Percentiles rank a stretch among this genome's conserved stretches.
These are phyloP conservation scores for Pipa parva DNA, from an alignment of 2,113 vertebrate species.

Conservation along the genomic window DNA sequence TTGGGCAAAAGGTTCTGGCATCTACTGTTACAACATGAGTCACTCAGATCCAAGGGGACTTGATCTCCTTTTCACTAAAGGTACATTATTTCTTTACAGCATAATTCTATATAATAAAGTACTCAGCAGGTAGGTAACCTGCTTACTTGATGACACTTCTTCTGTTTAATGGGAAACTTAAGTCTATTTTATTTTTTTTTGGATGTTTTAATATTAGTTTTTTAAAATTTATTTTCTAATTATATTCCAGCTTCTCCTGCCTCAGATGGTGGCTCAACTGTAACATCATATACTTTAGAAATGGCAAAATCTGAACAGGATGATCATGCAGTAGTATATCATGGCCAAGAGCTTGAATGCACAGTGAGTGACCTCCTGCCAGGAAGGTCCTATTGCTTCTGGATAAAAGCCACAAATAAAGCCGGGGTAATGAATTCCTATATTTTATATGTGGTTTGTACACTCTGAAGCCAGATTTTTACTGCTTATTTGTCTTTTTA, in stretches of 20 bases:
- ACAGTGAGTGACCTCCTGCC: constrained; percentile 58
- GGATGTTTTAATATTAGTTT: too few species aligned
- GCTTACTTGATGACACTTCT: too few species aligned
- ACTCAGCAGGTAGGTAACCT: too few species aligned
- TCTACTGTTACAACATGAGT: too few species aligned
- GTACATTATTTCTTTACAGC: too few species aligned
- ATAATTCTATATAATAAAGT: too few species aligned
- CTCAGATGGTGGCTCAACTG: constrained; percentile 54
- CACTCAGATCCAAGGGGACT: too few species aligned
- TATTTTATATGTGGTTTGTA: not conserved
- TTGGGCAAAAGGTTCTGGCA: too few species aligned
- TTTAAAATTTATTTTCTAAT: too few species aligned
- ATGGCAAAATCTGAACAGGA: constrained; percentile 51
- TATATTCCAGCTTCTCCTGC: constrained; percentile 52
- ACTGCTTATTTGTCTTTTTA: not conserved
- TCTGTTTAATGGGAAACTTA: too few species aligned
- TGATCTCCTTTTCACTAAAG: too few species aligned
- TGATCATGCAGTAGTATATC: constrained; percentile 49
- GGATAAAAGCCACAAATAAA: constrained; percentile 61
- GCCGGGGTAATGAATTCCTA: constrained; percentile 52
- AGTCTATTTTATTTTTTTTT: too few species aligned
- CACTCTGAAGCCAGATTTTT: not conserved
- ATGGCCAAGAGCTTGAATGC: constrained; percentile 51
- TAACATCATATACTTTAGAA: constrained; percentile 56
- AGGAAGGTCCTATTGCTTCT: constrained; percentile 62